A percentile compares a stretch with the other conserved stretches of the same genome.
phyloP scores from a whole-genome alignment of 2,888 invertebrate species.

The Fabriciana adippe region DNA sequence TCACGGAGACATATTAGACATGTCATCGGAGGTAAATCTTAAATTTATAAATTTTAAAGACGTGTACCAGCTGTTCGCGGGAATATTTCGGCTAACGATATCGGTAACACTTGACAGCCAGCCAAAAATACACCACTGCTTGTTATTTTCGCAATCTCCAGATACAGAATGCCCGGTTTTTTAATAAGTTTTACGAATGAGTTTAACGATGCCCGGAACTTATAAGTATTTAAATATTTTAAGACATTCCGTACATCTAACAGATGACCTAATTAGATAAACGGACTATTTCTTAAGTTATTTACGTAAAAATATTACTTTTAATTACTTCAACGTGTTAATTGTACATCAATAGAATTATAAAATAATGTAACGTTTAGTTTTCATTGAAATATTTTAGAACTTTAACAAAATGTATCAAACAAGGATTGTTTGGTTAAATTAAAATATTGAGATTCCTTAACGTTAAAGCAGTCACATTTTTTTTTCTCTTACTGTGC shows the following conservation, averaged over 20 bases:
- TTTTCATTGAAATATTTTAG: too few relatives aligned
- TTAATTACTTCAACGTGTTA: too few relatives aligned
- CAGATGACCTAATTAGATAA: conserved; percentile 23
- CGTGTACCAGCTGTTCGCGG: conserved; percentile 39
- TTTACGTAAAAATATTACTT: too few relatives aligned
- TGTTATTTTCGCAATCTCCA: conserved; percentile 36
- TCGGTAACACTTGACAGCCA: conserved; percentile 60
- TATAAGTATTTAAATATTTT: conserved; percentile 18
- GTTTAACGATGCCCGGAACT: conserved; percentile 20
- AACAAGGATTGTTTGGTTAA: too few relatives aligned
- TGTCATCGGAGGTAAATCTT: neutral
- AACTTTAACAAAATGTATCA: too few relatives aligned
- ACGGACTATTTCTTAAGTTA: neutral
- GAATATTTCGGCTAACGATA: conserved; percentile 68
- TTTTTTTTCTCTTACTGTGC: too few relatives aligned
- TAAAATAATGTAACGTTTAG: too few relatives aligned
- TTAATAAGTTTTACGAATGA: conserved; percentile 24
- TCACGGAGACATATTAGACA: neutral
- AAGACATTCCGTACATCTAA: conserved; percentile 14
- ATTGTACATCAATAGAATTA: neutral
- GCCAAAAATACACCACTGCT: conserved; percentile 57
- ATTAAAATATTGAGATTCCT: too few relatives aligned
- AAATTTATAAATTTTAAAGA: conserved; percentile 26
- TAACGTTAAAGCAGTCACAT: too few relatives aligned
- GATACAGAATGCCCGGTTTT: conserved; percentile 25